Evolutionary conservation across 2,888 invertebrate genomes (phyloP), one percentile per base, ranked within the genome.

Genomic region (Colletes collaris): DNA sequence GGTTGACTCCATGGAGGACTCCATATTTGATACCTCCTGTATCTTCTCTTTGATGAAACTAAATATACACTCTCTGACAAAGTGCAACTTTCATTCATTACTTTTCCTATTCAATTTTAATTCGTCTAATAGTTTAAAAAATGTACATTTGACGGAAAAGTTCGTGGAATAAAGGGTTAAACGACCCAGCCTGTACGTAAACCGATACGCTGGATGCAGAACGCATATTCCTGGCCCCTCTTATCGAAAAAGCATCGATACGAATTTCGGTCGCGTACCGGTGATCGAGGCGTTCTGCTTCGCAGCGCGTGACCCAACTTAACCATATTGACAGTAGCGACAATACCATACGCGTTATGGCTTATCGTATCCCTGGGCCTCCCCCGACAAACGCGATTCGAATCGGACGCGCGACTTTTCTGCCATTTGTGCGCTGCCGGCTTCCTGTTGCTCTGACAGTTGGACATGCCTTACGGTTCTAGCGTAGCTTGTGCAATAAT

Each of bases 271-370:
- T 81, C 81, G 81, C 74, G 81, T 80, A 81, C 53, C 46, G 6
- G 19, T 16, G 44, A 63, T 63, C 55, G 49, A 58, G 53, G 70
- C 69, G 52, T 66, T 65, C 40, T 56, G 62, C 58, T 80, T 63
- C 56, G n/a, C 58, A 7, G 63, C 63, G 59, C 81, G 80, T 80
- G 81, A 80, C 40, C 81, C 55, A 80, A 80, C 80, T 80, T 79
- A 73, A 79, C 73, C 19, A 58, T 62, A 80, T 79, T 19, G 72
- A 58, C 69, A 65, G 3, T 16, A 3, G 7, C n/a, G 80, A 66
- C 73, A 19, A 65, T 58, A 10, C 55, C 53, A 27, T 44, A 68
- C 64, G 59, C 67, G 62, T 60, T 65, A 52, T 8, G 52, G 75
- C 52, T 75, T 76, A 70, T 65, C 62, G 66, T 44, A 46, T 44